A percentile compares a stretch with the other conserved stretches of the same genome.
Conservation (phyloP, 2,113 vertebrate genomes). For the Cygnus atratus region DNA sequence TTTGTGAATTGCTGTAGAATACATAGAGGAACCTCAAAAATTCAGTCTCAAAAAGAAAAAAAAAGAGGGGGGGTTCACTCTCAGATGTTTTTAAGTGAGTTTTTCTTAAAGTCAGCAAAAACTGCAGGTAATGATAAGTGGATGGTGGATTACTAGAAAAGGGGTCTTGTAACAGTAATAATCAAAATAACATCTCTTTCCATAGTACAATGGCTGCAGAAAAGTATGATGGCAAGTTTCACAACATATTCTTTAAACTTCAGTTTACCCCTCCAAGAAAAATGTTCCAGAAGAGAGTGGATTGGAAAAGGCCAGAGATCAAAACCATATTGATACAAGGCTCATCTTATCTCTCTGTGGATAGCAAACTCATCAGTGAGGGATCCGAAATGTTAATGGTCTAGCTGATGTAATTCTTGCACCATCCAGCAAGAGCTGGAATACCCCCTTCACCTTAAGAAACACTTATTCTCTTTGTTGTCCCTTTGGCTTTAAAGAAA, state of each 20-base stretch:
- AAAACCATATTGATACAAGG: background rate
- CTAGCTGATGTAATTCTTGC: background rate
- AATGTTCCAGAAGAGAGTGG: background rate
- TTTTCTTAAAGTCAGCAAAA: background rate
- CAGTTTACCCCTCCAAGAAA: background rate
- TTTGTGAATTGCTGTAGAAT: background rate
- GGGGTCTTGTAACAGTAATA: background rate
- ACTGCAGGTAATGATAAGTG: background rate
- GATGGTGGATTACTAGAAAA: background rate
- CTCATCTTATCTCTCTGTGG: background rate
- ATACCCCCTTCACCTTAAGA: background rate
- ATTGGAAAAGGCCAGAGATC: background rate
- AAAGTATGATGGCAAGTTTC: background rate
- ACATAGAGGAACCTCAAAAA: background rate
- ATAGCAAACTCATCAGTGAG: background rate
- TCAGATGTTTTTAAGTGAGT: background rate
- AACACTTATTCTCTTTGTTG: background rate
- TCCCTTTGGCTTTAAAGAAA: slow-evolving; percentile 6
- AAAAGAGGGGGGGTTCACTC: rapidly evolving
- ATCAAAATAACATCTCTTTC: background rate
- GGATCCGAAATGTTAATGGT: background rate
- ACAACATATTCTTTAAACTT: background rate
- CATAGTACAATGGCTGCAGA: background rate
- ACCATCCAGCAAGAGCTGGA: rapidly evolving
- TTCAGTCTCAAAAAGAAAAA: background rate